Evolutionary conservation across 2,797 vertebrate genomes (phyloP).

Genomic region (Crax fasciolata): DNA sequence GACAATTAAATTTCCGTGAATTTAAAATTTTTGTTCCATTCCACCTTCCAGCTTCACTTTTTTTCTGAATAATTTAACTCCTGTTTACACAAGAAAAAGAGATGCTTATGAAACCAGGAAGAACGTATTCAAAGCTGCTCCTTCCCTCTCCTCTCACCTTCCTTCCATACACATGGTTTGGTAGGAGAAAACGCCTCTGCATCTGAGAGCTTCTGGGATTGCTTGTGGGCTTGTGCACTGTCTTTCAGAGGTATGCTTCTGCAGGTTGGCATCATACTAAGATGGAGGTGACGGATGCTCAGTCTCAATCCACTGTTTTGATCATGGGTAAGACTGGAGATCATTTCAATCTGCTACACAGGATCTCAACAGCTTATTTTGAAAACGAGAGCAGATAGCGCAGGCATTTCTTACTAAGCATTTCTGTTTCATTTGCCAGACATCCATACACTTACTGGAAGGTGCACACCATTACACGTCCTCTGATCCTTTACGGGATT

Average conservation of each 20-base stretch:
- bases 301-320: neutral
- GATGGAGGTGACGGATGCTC: neutral
- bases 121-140: neutral
- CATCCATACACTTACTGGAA: rapidly evolving
- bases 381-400: neutral
- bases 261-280: neutral
- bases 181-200: neutral
- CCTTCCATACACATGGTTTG: neutral
- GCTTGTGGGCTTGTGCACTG: neutral
- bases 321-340: neutral
- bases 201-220: neutral
- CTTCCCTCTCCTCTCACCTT: neutral
- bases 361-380: neutral
- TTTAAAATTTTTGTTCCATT: neutral
- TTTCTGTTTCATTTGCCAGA: neutral
- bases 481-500: neutral
- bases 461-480: rapidly evolving
- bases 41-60: neutral
- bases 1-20: neutral
- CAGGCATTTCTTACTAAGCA: neutral
- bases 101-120: neutral
- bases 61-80: neutral
- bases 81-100: neutral
- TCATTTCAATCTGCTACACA: neutral
- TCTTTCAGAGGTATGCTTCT: neutral